Evolutionary conservation across 2,797 vertebrate genomes (phyloP).

Genomic region (Tympanoctomys barrerae): DNA sequence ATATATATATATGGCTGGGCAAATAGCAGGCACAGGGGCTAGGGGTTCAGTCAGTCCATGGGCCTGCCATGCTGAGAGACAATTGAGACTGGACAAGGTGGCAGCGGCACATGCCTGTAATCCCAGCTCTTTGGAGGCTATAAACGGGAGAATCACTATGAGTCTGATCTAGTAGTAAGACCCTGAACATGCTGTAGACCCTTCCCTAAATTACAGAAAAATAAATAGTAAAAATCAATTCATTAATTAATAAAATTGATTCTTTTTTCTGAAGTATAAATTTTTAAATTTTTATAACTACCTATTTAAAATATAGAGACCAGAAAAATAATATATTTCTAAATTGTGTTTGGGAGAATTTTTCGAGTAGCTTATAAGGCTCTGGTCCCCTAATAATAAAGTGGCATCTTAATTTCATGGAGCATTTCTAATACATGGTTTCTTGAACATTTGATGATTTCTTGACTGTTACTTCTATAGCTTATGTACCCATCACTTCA

Average conservation of each 20-base stretch:
- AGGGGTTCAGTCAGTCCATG: no score
- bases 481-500: not conserved
- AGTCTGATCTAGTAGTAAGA: no score
- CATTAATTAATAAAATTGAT: conserved; percentile 26
- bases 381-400: not conserved
- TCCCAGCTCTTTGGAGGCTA: no score
- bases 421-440: not conserved
- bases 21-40: no score
- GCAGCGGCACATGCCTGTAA: no score
- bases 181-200: no score
- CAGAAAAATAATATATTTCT: not conserved
- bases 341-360: not conserved
- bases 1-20: no score
- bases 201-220: no score
- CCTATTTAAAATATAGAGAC: not conserved
- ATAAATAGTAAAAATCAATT: no score
- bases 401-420: not conserved
- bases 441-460: not conserved
- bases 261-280: not conserved
- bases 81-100: no score
- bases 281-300: not conserved
- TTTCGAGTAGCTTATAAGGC: not conserved
- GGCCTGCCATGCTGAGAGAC: no score
- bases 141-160: no score
- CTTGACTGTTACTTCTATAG: not conserved